Evolutionary conservation across 2,888 invertebrate genomes (phyloP).

Genomic region (Caenorhabditis virilis): DNA sequence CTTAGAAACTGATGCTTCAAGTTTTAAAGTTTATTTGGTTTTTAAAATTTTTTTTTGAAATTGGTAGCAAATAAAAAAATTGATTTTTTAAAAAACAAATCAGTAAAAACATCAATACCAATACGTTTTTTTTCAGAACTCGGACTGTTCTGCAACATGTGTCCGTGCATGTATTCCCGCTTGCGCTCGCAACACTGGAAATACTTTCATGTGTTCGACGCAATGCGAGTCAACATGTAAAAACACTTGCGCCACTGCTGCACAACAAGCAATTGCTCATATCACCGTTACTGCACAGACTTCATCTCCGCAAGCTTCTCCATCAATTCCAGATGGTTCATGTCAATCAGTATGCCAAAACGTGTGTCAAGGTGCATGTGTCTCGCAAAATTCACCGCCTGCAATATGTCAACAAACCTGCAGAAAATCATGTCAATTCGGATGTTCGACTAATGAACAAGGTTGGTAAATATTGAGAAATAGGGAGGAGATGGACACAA

Average conservation of each 20-base stretch:
- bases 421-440: slow-evolving; percentile 39
- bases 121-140: slow-evolving; percentile 22
- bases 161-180: slow-evolving; percentile 43
- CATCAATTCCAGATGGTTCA: slow-evolving; percentile 13
- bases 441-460: slow-evolving; percentile 37
- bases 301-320: not conserved
- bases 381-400: slow-evolving; percentile 41
- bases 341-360: slow-evolving; percentile 45
- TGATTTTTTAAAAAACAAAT: too few relatives aligned
- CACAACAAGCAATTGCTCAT: slow-evolving; percentile 32
- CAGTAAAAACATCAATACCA: too few relatives aligned
- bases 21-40: too few relatives aligned
- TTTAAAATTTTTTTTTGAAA: too few relatives aligned
- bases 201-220: slow-evolving; percentile 33
- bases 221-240: slow-evolving; percentile 41
- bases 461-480: not conserved
- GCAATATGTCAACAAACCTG: slow-evolving; percentile 44
- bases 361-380: slow-evolving; percentile 45
- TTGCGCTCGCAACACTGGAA: slow-evolving; percentile 38
- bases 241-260: slow-evolving; percentile 39
- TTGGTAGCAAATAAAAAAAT: too few relatives aligned
- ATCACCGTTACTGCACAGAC: slow-evolving; percentile 3
- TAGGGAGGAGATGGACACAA: too few relatives aligned
- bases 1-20: too few relatives aligned
- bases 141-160: slow-evolving; percentile 44